Evolutionary conservation across 2,113 vertebrate species (phyloP), one percentile per base, ranked within the genome.

Genomic region (Tapirus terrestris): DNA sequence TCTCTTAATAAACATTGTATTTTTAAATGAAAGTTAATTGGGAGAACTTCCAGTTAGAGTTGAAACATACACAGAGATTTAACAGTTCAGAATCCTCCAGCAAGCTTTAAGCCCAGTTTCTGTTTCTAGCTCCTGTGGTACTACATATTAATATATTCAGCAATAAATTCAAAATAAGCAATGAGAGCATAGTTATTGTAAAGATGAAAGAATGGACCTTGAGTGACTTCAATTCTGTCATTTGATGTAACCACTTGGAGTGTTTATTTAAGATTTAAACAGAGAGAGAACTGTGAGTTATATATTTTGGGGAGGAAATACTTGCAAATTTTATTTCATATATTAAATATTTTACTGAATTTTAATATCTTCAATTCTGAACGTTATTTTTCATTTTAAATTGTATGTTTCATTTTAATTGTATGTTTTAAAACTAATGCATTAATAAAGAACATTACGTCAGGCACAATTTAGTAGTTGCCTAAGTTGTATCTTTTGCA

Each of bases 261-360:
- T 25, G 63, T 43, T 90, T 87, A 93, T 67, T 96, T 94, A 84
- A 88, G 27, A 77, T 18, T 16, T 83, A 77, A 81, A 13, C n/a
- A 79, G 73, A 81, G 36, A 27, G 29, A 89, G 51, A 77, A 48
- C 25, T 91, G 39, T 13, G 43, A 70, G 33, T 33, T 45, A 85
- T 61, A 20, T 45, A n/a, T 51, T 51, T 94, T 11, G 0, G 6
- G 18, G 9, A 5, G 6, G 21, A 72, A 48, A 67, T 29, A 14
- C 11, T 43, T 65, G 8, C 3, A 70, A 85, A 89, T 70, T 95
- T 88, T 33, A 93, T 29, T 48, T 80, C 7, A 33, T 84, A 51
- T 6, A 43, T 48, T 63, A 83, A 73, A 68, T 86, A 65, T 29
- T 63, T 75, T 56, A 58, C 18, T 92, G 36, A 56, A 60, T 33